phyloP scores from a whole-genome alignment of 2,888 invertebrate species.

The Ditylenchus weischeri region DNA sequence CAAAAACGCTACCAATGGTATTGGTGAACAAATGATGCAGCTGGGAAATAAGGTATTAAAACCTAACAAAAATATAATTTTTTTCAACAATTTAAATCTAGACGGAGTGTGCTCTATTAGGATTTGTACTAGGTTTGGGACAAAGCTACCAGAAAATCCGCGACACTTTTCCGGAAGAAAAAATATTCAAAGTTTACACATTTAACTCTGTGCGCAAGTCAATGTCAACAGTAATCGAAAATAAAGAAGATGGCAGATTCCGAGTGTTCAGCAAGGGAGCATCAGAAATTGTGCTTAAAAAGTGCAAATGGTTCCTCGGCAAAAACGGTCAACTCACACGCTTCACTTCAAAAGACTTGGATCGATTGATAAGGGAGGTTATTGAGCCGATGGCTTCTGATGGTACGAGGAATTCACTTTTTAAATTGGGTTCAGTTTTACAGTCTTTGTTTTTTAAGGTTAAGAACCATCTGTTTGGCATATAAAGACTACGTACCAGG shows the following conservation, averaged over 20 bases:
- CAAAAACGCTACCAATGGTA: slow-evolving; percentile 66
- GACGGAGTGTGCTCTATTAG: slow-evolving; percentile 93
- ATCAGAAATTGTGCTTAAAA: slow-evolving; percentile 63
- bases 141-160: slow-evolving; percentile 88
- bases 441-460: slow-evolving; percentile 14
- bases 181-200: slow-evolving; percentile 66
- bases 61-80: neutral
- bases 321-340: slow-evolving; percentile 28
- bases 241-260: slow-evolving; percentile 64
- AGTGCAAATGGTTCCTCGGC: slow-evolving; percentile 58
- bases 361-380: slow-evolving; percentile 57
- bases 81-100: slow-evolving; percentile 62
- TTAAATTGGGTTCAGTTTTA: too few relatives aligned
- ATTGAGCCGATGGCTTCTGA: slow-evolving; percentile 63
- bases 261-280: slow-evolving; percentile 64
- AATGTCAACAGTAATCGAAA: slow-evolving; percentile 81
- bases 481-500: slow-evolving; percentile 57
- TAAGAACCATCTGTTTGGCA: slow-evolving; percentile 63
- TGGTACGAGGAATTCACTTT: slow-evolving; percentile 41
- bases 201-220: slow-evolving; percentile 98
- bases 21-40: slow-evolving; percentile 81
- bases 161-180: slow-evolving; percentile 67
- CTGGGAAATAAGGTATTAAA: slow-evolving; percentile 80
- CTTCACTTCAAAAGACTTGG: slow-evolving; percentile 56
- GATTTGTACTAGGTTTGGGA: slow-evolving; percentile 83